A percentile compares a stretch with the other conserved stretches of the same genome.
Evolutionary conservation across 2,113 vertebrate genomes (phyloP).

Genomic region (Desmodus rotundus): DNA sequence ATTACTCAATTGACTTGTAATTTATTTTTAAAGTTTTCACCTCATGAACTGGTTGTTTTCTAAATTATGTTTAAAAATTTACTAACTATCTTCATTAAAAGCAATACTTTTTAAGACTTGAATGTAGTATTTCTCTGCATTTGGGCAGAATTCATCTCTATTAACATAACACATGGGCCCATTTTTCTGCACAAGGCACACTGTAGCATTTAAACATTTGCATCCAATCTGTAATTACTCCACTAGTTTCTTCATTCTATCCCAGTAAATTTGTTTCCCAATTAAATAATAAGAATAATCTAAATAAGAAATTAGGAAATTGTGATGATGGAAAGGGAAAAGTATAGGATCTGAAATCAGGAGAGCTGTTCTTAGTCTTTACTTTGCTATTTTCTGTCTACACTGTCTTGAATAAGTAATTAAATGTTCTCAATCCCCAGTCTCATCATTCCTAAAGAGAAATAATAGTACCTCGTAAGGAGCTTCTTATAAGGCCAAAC

Average conservation of each 20-base stretch:
- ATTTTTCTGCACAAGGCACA: not conserved
- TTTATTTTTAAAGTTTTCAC: not conserved
- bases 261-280: not conserved
- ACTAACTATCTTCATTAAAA: not conserved
- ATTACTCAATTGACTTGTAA: not conserved
- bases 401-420: constrained; percentile 2
- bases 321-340: not conserved
- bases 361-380: not conserved
- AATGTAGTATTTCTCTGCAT: not conserved
- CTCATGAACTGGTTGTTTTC: constrained; percentile 15
- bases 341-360: not conserved
- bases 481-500: not conserved
- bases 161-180: not conserved
- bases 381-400: not conserved
- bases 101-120: not conserved
- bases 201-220: not conserved
- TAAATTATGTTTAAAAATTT: not conserved
- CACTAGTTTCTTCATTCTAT: not conserved
- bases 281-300: not conserved
- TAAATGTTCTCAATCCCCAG: not conserved
- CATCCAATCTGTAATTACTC: not conserved
- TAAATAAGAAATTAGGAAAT: constrained; percentile 19
- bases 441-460: not conserved
- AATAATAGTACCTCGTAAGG: not conserved
- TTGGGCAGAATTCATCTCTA: not conserved